A percentile compares a stretch with the other conserved stretches of the same genome.
Conservation (phyloP, 2,113 vertebrate genomes). For the Hydrochoerus hydrochaeris region DNA sequence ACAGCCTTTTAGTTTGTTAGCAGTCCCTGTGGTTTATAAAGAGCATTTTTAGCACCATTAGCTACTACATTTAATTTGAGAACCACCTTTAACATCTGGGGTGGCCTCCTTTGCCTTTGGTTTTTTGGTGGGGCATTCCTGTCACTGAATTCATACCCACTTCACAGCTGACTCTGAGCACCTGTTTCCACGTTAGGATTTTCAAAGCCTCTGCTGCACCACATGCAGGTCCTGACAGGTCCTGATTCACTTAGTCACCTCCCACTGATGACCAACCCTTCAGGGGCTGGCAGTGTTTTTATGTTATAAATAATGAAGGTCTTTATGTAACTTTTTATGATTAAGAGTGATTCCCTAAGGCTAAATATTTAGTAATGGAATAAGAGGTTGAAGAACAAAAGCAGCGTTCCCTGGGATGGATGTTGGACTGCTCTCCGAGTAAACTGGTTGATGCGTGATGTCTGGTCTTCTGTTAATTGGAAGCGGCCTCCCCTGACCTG, state of each 20-base stretch:
- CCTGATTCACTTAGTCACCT: background rate
- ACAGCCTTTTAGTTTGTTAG: background rate
- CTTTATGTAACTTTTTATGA: conserved; percentile 20
- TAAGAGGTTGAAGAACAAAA: too few relatives aligned
- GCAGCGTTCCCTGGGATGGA: too few relatives aligned
- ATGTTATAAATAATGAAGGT: conserved; percentile 12
- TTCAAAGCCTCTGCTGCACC: background rate
- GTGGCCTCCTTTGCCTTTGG: too few relatives aligned
- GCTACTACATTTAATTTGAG: too few relatives aligned
- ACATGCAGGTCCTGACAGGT: background rate
- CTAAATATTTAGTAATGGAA: background rate
- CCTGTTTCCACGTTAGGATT: background rate
- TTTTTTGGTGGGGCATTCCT: too few relatives aligned
- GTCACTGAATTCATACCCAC: too few relatives aligned
- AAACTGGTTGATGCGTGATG: background rate
- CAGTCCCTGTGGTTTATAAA: background rate
- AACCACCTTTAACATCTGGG: too few relatives aligned
- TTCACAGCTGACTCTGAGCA: background rate
- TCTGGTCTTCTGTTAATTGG: background rate
- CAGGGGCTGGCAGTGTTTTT: background rate
- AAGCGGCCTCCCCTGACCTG: background rate
- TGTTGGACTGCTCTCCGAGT: too few relatives aligned
- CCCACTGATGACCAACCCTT: background rate
- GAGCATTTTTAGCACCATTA: background rate
- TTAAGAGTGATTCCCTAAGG: conserved; percentile 37